Evolutionary conservation across 2,113 vertebrate genomes (phyloP).

Genomic region (Neoarius graeffei): DNA sequence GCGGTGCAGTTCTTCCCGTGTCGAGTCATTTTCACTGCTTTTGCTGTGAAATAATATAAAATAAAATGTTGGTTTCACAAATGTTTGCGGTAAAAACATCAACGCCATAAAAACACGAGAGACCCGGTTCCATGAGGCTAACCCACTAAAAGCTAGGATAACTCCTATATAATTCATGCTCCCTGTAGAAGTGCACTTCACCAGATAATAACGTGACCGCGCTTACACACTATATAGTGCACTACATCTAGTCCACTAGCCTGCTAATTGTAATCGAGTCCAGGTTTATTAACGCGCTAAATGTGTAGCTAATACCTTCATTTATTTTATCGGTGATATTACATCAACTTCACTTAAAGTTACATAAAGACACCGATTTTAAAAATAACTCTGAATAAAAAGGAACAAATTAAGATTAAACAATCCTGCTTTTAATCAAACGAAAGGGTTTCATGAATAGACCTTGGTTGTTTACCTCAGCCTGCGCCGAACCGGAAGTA

Average conservation of each 20-base stretch:
- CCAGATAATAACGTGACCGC: neutral
- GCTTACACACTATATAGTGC: neutral
- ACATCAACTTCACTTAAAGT: neutral
- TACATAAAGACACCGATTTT: neutral
- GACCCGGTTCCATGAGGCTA: neutral
- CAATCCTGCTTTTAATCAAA: neutral
- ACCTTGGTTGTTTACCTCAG: constrained; percentile 5
- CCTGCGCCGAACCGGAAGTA: neutral
- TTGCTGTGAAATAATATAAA: neutral
- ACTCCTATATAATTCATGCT: neutral
- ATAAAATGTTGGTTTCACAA: neutral
- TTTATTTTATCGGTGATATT: neutral
- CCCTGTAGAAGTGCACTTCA: neutral
- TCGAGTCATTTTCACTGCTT: constrained; percentile 76
- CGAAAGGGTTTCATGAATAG: too few relatives aligned
- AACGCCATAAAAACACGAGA: neutral
- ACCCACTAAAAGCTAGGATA: neutral
- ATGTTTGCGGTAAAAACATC: neutral
- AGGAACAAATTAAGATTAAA: neutral
- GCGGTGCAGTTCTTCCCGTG: constrained; percentile 93
- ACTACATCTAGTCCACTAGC: constrained; percentile 1
- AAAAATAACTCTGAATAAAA: neutral
- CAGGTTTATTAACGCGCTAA: neutral
- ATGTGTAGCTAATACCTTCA: too few relatives aligned
- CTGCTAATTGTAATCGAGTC: neutral